phyloP scores from a whole-genome alignment of 1,140 invertebrate genomes.

The Asbolus verrucosus region DNA sequence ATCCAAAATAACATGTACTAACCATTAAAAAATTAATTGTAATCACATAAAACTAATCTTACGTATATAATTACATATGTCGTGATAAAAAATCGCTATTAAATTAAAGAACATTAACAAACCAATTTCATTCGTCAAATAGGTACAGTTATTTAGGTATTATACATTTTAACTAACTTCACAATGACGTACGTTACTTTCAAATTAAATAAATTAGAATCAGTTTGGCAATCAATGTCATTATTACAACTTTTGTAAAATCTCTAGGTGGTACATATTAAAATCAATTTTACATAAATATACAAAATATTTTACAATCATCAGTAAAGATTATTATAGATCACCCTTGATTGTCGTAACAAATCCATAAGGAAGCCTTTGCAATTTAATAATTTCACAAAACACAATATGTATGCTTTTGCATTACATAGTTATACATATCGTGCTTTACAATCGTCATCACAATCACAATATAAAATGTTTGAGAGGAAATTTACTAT shows the following conservation, averaged over 20 bases:
- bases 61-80: no score
- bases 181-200: conserved; percentile 4
- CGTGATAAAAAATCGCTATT: no score
- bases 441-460: neutral
- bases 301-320: neutral
- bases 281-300: no score
- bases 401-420: neutral
- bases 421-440: neutral
- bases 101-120: conserved; percentile 13
- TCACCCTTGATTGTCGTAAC: conserved; percentile 29
- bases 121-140: neutral
- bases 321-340: neutral
- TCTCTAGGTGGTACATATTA: neutral
- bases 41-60: no score
- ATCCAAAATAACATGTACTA: no score
- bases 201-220: no score
- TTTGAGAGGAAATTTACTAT: conserved; percentile 25
- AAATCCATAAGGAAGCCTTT: conserved; percentile 7
- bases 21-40: no score
- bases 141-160: conserved; percentile 5
- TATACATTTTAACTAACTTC: neutral
- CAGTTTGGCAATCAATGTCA: no score
- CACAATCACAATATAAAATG: conserved; percentile 2
- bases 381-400: neutral
- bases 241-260: no score